phyloP scores from a whole-genome alignment of 2,797 vertebrate species.

The Champsocephalus gunnari region DNA sequence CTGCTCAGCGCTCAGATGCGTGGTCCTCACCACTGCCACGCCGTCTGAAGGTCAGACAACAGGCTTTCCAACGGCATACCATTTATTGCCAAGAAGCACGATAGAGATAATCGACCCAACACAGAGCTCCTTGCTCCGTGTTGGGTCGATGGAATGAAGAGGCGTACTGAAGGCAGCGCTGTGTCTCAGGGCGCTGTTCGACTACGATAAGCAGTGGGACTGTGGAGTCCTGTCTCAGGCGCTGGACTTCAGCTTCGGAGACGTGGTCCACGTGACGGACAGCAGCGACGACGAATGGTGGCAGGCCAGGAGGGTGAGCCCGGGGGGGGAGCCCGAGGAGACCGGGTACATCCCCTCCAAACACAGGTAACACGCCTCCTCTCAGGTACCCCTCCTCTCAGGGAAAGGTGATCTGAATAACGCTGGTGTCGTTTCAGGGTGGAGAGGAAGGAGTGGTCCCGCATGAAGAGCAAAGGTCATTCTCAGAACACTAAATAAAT shows the following conservation, averaged over 20 bases:
- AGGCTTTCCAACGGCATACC: too few species aligned
- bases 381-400: too few species aligned
- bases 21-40: too few species aligned
- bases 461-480: constrained; percentile 86
- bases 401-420: background rate
- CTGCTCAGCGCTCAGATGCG: too few species aligned
- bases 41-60: too few species aligned
- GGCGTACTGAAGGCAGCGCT: background rate
- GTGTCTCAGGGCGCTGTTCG: constrained; percentile 88
- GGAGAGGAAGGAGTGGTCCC: constrained; percentile 91
- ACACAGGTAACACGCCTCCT: constrained; percentile 71
- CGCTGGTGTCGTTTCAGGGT: constrained; percentile 79
- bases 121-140: too few species aligned
- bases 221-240: constrained; percentile 92
- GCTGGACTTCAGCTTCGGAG: constrained; percentile 90
- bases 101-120: too few species aligned
- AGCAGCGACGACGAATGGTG: constrained; percentile 92
- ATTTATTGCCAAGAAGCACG: too few species aligned
- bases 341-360: constrained; percentile 91
- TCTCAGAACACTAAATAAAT: too few species aligned
- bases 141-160: too few species aligned
- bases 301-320: constrained; percentile 89
- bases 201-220: constrained; percentile 93
- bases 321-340: constrained; percentile 89
- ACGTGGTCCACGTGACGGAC: constrained; percentile 90